A percentile compares a stretch with the other conserved stretches of the same genome.
Conservation (phyloP, 2,113 vertebrate genomes). For the Bubo scandiacus region DNA sequence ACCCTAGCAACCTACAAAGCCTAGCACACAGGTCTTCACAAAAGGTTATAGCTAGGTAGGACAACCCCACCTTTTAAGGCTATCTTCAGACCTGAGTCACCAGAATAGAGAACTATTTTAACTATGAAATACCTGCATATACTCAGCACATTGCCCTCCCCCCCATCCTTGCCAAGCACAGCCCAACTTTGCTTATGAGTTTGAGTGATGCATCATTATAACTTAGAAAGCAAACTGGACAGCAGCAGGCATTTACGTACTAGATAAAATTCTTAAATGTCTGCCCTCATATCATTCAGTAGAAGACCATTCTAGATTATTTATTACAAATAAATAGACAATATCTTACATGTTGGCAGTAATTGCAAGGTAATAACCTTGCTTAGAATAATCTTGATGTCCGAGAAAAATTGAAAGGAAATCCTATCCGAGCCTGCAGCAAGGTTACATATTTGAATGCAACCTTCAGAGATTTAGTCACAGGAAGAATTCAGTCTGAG, state of each 20-base stretch:
- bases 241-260: neutral
- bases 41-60: neutral
- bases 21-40: neutral
- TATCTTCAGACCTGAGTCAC: neutral
- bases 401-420: neutral
- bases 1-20: neutral
- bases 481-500: neutral
- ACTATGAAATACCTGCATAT: neutral
- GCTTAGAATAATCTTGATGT: neutral
- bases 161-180: neutral
- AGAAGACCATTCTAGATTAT: neutral
- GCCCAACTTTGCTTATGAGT: neutral
- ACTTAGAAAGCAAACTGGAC: neutral
- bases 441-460: neutral
- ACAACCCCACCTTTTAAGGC: neutral
- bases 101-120: neutral
- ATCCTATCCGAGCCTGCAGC: neutral
- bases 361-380: neutral
- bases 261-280: neutral
- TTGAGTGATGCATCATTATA: neutral
- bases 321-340: neutral
- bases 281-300: neutral
- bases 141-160: neutral
- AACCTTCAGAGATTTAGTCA: neutral
- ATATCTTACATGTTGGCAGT: neutral